These are phyloP conservation scores for Cephus rjabovi DNA, from an alignment of 2,888 invertebrate species.

Conservation along the genomic window DNA sequence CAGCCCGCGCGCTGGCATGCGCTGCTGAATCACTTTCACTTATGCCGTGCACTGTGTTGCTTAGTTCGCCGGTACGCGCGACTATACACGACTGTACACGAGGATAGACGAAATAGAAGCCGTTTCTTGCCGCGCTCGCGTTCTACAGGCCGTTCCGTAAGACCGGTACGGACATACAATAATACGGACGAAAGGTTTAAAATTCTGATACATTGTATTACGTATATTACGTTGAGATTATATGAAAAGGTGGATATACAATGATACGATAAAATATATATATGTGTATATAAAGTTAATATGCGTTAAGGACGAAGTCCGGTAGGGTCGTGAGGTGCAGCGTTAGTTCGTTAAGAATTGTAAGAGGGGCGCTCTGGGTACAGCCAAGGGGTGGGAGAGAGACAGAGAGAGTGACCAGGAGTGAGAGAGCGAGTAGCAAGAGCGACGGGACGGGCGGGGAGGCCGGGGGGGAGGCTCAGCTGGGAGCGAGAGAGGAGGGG, in stretches of 20 bases:
- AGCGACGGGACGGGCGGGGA: neutral
- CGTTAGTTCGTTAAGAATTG: neutral
- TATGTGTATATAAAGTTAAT: neutral
- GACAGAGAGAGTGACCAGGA: constrained; percentile 14
- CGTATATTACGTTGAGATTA: neutral
- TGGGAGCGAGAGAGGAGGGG: constrained; percentile 16
- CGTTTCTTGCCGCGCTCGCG: neutral
- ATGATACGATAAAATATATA: neutral
- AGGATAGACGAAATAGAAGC: neutral
- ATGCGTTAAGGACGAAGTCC: neutral
- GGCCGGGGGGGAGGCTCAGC: constrained; percentile 6
- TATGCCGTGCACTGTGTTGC: constrained; percentile 59
- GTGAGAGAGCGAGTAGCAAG: constrained; percentile 9
- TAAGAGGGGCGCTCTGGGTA: constrained; percentile 2
- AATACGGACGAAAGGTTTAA: neutral
- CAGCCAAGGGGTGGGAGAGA: constrained; percentile 25
- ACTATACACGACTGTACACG: constrained; percentile 5
- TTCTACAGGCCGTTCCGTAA: neutral
- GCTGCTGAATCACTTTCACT: constrained; percentile 64
- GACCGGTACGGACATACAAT: neutral
- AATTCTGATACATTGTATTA: neutral
- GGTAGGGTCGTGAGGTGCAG: neutral
- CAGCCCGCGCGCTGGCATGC: constrained; percentile 50
- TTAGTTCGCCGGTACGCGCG: constrained; percentile 23
- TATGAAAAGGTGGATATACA: neutral